These are phyloP conservation scores for Scaptomyza cyrtandrae DNA, from an alignment of 2,888 invertebrate species.

Conservation along the genomic window DNA sequence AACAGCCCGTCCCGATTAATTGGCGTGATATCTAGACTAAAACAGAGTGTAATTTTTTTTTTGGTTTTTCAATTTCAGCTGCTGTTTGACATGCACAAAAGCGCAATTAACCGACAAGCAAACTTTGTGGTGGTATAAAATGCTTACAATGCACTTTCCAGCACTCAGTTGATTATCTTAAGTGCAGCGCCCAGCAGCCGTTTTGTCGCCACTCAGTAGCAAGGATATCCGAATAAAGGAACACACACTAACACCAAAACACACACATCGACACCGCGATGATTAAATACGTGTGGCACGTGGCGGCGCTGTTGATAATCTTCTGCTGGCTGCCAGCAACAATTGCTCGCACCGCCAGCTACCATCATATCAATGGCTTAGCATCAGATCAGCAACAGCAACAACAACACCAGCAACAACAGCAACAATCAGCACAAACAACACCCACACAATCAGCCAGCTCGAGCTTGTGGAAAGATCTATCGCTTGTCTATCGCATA, in stretches of 20 bases:
- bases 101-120: conserved; percentile 60
- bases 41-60: conserved; percentile 66
- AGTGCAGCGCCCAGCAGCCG: conserved; percentile 59
- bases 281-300: conserved; percentile 80
- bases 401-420: conserved; percentile 21
- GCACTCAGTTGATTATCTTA: conserved; percentile 75
- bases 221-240: conserved; percentile 42
- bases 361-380: conserved; percentile 69
- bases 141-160: conserved; percentile 70
- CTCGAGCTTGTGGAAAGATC: conserved; percentile 85
- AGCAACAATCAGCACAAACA: conserved; percentile 26
- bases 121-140: conserved; percentile 77
- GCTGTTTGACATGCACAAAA: conserved; percentile 68
- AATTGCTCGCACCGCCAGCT: conserved; percentile 70
- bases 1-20: conserved; percentile 60
- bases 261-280: conserved; percentile 50
- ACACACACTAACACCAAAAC: conserved; percentile 24
- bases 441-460: conserved; percentile 14
- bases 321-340: conserved; percentile 66
- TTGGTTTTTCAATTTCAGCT: conserved; percentile 59
- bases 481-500: conserved; percentile 90
- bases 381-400: conserved; percentile 29
- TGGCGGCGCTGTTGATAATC: conserved; percentile 72
- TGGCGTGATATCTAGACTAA: conserved; percentile 81
- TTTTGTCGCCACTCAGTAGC: conserved; percentile 40